phyloP scores from a whole-genome alignment of 1,140 invertebrate genomes.

The Dreissena rostriformis region DNA sequence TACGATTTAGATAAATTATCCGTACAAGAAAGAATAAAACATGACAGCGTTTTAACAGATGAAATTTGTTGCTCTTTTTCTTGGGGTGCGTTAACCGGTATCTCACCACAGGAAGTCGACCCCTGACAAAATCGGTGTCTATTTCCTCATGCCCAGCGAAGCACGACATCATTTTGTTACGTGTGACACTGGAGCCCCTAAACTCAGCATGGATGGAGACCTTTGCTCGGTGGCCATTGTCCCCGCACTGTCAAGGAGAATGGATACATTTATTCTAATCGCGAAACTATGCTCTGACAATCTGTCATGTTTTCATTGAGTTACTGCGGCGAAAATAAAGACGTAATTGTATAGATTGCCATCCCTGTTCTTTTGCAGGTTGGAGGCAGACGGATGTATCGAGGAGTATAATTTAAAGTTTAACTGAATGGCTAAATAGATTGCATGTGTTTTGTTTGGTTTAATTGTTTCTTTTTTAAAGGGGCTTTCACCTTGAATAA shows the following conservation, averaged over 20 bases:
- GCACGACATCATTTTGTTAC: constrained; percentile 38
- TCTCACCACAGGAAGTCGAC: constrained; percentile 40
- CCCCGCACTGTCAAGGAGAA: constrained; percentile 17
- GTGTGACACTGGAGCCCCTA: constrained; percentile 13
- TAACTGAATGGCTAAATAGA: too few relatives aligned
- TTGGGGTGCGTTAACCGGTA: constrained; percentile 15
- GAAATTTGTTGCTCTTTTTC: constrained; percentile 35
- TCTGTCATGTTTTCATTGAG: constrained; percentile 53
- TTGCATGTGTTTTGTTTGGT: too few relatives aligned
- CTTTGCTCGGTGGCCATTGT: constrained; percentile 25
- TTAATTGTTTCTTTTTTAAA: too few relatives aligned
- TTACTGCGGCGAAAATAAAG: constrained; percentile 29
- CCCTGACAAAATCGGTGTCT: constrained; percentile 23
- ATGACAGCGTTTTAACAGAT: constrained; percentile 15
- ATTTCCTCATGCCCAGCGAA: constrained; percentile 14
- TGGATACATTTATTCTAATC: constrained; percentile 35
- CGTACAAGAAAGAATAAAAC: background rate
- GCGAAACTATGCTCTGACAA: constrained; percentile 18
- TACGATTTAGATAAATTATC: too few relatives aligned
- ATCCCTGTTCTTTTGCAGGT: background rate
- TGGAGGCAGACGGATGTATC: too few relatives aligned
- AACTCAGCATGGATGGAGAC: constrained; percentile 28
- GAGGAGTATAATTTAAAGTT: too few relatives aligned
- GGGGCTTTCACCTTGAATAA: too few relatives aligned
- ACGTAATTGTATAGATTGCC: constrained; percentile 32